A percentile compares a stretch with the other conserved stretches of the same genome.
Evolutionary conservation across 2,797 vertebrate species (phyloP).

Genomic region (Schizothorax lantsangensis): DNA sequence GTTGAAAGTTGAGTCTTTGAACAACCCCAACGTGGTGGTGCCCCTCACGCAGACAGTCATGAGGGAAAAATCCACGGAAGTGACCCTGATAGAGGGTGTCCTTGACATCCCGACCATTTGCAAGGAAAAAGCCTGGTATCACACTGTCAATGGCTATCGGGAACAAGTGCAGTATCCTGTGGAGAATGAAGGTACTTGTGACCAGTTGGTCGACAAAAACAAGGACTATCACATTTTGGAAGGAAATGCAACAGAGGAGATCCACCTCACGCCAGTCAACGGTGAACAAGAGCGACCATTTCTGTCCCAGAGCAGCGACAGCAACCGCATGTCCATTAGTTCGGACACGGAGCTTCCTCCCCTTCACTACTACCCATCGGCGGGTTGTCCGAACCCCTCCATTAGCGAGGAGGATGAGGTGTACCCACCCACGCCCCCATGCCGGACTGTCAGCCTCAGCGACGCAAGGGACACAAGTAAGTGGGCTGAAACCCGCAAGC

Average conservation of each 20-base stretch:
- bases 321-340: slow-evolving; percentile 96
- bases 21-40: slow-evolving; percentile 42
- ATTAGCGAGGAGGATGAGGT: slow-evolving; percentile 91
- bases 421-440: slow-evolving; percentile 64
- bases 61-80: slow-evolving; percentile 72
- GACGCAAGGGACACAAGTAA: slow-evolving; percentile 54
- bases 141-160: slow-evolving; percentile 49
- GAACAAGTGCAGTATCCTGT: slow-evolving; percentile 50
- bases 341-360: slow-evolving; percentile 92
- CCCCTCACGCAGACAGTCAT: slow-evolving; percentile 66
- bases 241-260: slow-evolving; percentile 83
- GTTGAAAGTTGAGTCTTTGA: slow-evolving; percentile 55
- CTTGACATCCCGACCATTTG: slow-evolving; percentile 20
- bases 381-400: slow-evolving; percentile 86
- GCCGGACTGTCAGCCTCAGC: slow-evolving; percentile 64
- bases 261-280: slow-evolving; percentile 83
- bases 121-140: slow-evolving; percentile 57
- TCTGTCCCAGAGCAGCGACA: slow-evolving; percentile 88
- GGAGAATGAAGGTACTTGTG: slow-evolving; percentile 46
- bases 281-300: slow-evolving; percentile 76
- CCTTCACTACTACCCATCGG: slow-evolving; percentile 75
- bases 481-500: slow-evolving; percentile 19
- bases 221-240: slow-evolving; percentile 81
- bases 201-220: slow-evolving; percentile 58
- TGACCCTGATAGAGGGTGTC: slow-evolving; percentile 66